Conservation (phyloP, 2,113 vertebrate genomes). For the Apteryx owenii region DNA sequence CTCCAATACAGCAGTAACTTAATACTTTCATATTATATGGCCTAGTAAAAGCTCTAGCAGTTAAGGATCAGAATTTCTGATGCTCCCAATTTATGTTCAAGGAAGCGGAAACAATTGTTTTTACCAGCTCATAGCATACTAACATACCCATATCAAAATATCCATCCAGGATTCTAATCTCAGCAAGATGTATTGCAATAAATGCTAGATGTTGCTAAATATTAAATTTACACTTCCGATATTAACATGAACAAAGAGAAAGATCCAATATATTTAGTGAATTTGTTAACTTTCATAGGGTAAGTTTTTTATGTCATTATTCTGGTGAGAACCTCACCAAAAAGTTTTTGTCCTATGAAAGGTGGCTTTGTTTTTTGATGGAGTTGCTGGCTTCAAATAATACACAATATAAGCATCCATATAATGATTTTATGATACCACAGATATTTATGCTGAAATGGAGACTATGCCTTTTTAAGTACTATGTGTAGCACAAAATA, state of each 20-base stretch:
- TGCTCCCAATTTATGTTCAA: background rate
- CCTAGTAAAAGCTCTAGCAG: background rate
- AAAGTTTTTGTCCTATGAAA: background rate
- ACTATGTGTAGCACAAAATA: background rate
- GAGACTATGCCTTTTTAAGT: background rate
- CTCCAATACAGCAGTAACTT: background rate
- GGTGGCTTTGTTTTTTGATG: background rate
- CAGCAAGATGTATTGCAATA: no score
- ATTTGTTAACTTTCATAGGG: no score
- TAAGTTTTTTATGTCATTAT: no score
- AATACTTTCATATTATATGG: background rate
- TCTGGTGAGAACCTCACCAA: no score
- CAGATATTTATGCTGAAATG: background rate
- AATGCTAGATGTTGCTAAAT: no score
- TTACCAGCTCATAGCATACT: no score
- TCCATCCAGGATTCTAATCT: background rate
- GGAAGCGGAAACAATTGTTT: no score
- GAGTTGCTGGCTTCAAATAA: background rate
- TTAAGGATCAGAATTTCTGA: background rate
- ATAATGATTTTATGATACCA: background rate
- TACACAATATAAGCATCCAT: background rate
- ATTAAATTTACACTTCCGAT: no score
- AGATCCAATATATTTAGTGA: no score
- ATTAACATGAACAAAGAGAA: no score
- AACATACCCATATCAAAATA: no score